These are phyloP conservation scores for Callimorpha dominula DNA, from an alignment of 2,888 invertebrate species.

Conservation along the genomic window DNA sequence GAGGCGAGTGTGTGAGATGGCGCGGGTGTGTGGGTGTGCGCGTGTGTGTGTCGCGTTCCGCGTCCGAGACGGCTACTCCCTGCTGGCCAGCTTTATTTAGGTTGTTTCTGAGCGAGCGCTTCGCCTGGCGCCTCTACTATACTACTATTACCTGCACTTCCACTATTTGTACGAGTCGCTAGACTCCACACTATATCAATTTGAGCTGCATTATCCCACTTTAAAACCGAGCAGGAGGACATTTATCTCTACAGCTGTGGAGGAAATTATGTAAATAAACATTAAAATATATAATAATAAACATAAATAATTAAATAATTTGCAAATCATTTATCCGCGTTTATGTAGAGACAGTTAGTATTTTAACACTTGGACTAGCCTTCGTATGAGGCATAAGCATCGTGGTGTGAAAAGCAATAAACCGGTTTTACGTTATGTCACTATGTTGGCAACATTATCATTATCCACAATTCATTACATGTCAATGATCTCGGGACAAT, in stretches of 20 bases:
- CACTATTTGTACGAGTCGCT: constrained; percentile 51
- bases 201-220: constrained; percentile 30
- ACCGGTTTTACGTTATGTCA: constrained; percentile 57
- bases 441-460: constrained; percentile 55
- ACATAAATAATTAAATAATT: constrained; percentile 1
- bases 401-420: constrained; percentile 47
- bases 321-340: neutral
- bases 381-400: constrained; percentile 36
- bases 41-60: constrained; percentile 65
- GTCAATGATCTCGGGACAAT: constrained; percentile 61
- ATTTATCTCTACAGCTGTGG: constrained; percentile 8
- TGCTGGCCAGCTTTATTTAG: constrained; percentile 82
- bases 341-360: neutral
- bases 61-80: constrained; percentile 80
- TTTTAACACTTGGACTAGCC: constrained; percentile 17
- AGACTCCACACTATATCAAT: constrained; percentile 3
- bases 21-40: constrained; percentile 59
- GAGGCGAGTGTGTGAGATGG: constrained; percentile 59
- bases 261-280: constrained; percentile 11
- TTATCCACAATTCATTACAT: constrained; percentile 61
- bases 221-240: constrained; percentile 14
- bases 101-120: constrained; percentile 73
- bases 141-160: constrained; percentile 39
- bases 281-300: neutral
- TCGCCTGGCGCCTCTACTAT: constrained; percentile 53